Percentiles rank a stretch among this genome's conserved stretches.
phyloP scores from a whole-genome alignment of 37 sponge, comb jelly and placozoan species.

The Ephydatia muelleri region DNA sequence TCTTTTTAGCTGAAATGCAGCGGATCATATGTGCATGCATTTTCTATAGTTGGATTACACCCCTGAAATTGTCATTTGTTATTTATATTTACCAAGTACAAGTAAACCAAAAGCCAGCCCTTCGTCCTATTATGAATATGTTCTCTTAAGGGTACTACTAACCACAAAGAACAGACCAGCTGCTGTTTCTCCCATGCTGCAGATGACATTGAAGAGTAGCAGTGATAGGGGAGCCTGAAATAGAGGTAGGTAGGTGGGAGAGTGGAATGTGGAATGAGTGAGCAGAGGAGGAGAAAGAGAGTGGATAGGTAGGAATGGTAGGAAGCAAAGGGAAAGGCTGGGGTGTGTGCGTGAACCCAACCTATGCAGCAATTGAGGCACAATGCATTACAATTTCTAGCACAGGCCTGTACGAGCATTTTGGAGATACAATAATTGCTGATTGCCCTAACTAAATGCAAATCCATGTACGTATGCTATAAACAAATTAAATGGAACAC shows the following conservation, averaged over 20 bases:
- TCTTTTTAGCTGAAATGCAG: too few species aligned
- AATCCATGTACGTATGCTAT: too few species aligned
- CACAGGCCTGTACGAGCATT: too few species aligned
- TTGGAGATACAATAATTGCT: too few species aligned
- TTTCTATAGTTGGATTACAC: too few species aligned
- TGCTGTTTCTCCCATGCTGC: slow-evolving; percentile 32
- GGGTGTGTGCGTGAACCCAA: too few species aligned
- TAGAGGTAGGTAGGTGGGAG: background rate
- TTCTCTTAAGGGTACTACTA: slow-evolving; percentile 1
- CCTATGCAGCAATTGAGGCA: too few species aligned
- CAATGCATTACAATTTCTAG: background rate
- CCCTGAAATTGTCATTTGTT: too few species aligned
- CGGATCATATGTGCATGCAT: background rate
- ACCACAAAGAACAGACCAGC: slow-evolving; percentile 73
- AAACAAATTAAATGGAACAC: too few species aligned
- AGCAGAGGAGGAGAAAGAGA: background rate
- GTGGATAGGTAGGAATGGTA: background rate
- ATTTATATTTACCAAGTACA: background rate
- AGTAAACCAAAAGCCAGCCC: background rate
- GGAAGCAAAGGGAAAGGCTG: background rate
- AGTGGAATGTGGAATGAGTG: too few species aligned
- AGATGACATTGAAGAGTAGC: slow-evolving; percentile 46
- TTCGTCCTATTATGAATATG: background rate
- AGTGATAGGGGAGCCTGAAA: slow-evolving; percentile 72
- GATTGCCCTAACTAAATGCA: too few species aligned